phyloP scores from a whole-genome alignment of 2,888 invertebrate species.

The Heliconius ethilla region DNA sequence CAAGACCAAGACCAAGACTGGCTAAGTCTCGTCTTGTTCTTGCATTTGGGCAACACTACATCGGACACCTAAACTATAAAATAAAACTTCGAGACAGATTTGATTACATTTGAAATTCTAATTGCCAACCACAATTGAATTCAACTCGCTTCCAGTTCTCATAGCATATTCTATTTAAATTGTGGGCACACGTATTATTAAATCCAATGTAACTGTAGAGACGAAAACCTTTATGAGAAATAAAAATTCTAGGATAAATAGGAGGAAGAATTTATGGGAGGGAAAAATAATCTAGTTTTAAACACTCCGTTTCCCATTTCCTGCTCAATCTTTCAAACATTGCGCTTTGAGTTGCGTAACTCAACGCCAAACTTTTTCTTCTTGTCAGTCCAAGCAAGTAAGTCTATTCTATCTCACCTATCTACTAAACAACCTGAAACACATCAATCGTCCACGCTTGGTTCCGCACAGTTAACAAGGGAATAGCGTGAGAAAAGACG shows the following conservation, averaged over 20 bases:
- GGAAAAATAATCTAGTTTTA: background rate
- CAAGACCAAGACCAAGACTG: too few relatives aligned
- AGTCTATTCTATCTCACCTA: background rate
- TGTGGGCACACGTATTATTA: constrained; percentile 15
- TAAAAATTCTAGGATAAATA: background rate
- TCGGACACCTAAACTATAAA: background rate
- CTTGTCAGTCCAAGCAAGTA: background rate
- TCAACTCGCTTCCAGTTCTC: constrained; percentile 23
- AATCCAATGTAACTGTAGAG: background rate
- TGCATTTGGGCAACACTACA: too few relatives aligned
- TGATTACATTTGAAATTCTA: constrained; percentile 29
- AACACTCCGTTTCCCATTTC: background rate
- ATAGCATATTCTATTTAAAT: constrained; percentile 12
- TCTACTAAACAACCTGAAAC: constrained; percentile 5
- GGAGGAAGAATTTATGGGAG: too few relatives aligned
- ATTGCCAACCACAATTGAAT: constrained; percentile 17
- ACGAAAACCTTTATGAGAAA: background rate
- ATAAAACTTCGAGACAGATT: constrained; percentile 3
- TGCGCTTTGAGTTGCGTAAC: background rate
- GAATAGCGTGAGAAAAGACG: constrained; percentile 42
- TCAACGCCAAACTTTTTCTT: background rate
- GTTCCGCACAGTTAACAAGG: constrained; percentile 40
- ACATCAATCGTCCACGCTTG: constrained; percentile 24
- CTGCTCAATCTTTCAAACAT: background rate
- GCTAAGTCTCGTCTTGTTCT: too few relatives aligned